Conservation (phyloP, 1,140 invertebrate genomes). For the Ganaspis sp. region DNA sequence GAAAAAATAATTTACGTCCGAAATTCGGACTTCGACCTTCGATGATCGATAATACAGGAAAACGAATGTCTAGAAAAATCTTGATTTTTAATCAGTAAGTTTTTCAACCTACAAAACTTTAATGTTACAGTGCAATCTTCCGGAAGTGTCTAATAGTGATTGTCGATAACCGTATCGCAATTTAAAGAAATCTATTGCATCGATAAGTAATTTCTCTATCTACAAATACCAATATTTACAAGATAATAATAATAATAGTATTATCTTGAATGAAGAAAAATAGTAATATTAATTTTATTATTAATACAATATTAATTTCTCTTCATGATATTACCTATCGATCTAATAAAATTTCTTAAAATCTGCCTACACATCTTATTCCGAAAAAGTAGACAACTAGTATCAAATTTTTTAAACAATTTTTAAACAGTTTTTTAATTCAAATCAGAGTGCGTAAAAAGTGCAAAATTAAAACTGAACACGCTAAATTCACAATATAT, state of each 20-base stretch:
- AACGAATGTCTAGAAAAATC: background rate
- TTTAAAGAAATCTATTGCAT: background rate
- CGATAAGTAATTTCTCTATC: background rate
- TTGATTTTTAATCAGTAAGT: background rate
- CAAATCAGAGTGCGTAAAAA: background rate
- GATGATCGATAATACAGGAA: background rate
- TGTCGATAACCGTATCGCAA: background rate
- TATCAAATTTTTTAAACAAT: no score
- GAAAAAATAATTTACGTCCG: background rate
- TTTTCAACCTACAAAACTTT: conserved; percentile 12
- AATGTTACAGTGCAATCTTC: background rate
- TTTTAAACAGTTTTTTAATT: no score
- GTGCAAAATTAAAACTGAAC: background rate
- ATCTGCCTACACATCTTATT: background rate
- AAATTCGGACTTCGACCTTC: conserved; percentile 1
- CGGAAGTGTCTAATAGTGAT: conserved; percentile 4
- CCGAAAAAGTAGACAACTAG: no score
- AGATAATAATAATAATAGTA: no score
- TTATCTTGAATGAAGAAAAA: background rate
- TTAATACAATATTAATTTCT: background rate
- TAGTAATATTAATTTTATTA: background rate
- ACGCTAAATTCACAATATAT: no score
- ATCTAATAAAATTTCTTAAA: background rate
- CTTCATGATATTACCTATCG: conserved; percentile 8
- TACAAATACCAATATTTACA: background rate